Conservation (phyloP, 2,888 invertebrate genomes). For the Branchellion lobata region DNA sequence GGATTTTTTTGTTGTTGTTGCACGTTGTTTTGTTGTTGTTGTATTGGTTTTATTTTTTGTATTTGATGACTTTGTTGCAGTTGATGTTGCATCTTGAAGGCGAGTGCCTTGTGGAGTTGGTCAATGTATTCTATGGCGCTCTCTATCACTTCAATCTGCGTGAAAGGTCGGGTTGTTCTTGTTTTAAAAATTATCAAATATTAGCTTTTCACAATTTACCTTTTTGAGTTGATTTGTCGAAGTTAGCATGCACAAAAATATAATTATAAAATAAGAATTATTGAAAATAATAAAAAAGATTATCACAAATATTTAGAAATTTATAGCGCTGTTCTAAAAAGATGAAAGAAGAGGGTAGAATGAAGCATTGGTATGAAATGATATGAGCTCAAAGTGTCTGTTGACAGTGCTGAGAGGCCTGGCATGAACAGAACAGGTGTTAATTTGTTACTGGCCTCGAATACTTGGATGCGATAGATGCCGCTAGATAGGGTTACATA, state of each 20-base stretch:
- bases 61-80: slow-evolving; percentile 3
- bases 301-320: not conserved
- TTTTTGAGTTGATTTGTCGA: not conserved
- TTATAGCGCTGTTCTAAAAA: not conserved
- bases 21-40: not conserved
- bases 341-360: too few relatives aligned
- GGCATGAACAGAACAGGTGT: too few relatives aligned
- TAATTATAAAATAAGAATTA: not conserved
- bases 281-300: too few relatives aligned
- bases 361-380: too few relatives aligned
- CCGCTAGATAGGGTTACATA: too few relatives aligned
- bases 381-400: too few relatives aligned
- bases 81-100: slow-evolving; percentile 23
- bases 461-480: too few relatives aligned
- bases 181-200: too few relatives aligned
- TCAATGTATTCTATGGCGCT: slow-evolving; percentile 44
- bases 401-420: too few relatives aligned
- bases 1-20: not conserved
- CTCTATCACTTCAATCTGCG: slow-evolving; percentile 44
- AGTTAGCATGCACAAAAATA: too few relatives aligned
- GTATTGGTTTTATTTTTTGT: too few relatives aligned
- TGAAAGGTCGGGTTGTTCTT: not conserved
- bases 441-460: too few relatives aligned
- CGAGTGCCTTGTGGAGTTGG: slow-evolving; percentile 42
- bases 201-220: not conserved